Evolutionary conservation across 1,140 invertebrate genomes (phyloP), one percentile per base, ranked within the genome.

Genomic region (Hyposmocoma kahamanoa): DNA sequence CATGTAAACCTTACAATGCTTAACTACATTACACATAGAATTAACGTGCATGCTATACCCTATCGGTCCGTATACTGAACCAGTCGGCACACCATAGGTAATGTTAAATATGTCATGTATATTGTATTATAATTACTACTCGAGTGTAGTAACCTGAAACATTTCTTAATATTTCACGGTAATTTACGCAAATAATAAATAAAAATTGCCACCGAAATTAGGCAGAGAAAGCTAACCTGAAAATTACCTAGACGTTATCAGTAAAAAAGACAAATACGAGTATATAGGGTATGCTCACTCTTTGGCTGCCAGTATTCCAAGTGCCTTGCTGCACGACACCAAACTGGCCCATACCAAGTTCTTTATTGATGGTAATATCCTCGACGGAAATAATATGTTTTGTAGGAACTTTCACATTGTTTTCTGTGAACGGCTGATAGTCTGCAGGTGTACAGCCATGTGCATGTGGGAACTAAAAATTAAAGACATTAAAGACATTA

Each of bases 271-370:
- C n/a, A n/a, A n/a, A 26, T 26, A 26, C 11, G 11, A 26, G 11
- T 26, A 26, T 26, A 26, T 26, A 26, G n/a, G n/a, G n/a, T n/a
- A 26, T 34, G 3, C 89, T 87, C 82, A 96, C 94, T 78, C 96
- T 90, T 80, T 97, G 94, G 43, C 95, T 95, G 58, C 95, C 94
- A 74, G 97, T 96, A n/a, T 96, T 97, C 97, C 97, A 99, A 2
- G 98, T 95, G 2, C 96, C 98, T 83, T 99, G 97, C 68, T 98
- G 97, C 0, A 99, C 98, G 5, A 97, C 93, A 6, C 98, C 98
- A 88, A 99, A 99, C 76, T 99, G 97, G 10, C 98, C 98, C 57
- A 93, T 94, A 18, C 97, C 97, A 11, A 99, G 83, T 76, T 97
- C 95, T 83, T 98, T 98, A 75, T 97, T 97, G 3, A 98, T 93